These are phyloP conservation scores for Gambusia yucatana DNA, from an alignment of 2,797 vertebrate species.

Conservation along the genomic window DNA sequence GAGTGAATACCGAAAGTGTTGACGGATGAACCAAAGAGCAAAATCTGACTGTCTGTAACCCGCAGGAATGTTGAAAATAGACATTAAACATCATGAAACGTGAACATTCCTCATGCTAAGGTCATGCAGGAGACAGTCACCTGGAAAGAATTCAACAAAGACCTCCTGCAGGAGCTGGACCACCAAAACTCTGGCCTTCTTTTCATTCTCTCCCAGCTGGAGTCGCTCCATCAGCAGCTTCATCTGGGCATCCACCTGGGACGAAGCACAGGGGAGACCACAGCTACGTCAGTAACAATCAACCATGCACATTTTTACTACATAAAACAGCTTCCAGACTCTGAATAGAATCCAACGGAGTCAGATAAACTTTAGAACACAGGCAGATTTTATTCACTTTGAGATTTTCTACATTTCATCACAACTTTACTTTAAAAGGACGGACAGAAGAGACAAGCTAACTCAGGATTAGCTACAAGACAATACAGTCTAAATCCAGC, in stretches of 20 bases:
- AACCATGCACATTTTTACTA: not conserved
- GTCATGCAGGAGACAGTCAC: slow-evolving; percentile 59
- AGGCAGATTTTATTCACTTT: not conserved
- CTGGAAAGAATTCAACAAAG: slow-evolving; percentile 92
- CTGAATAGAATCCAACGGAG: not conserved
- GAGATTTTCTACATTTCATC: not conserved
- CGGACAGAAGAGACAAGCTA: not conserved
- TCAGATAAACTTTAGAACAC: not conserved
- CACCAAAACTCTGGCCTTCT: slow-evolving; percentile 82
- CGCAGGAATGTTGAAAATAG: not conserved
- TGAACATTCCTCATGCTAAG: not conserved
- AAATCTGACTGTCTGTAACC: slow-evolving; percentile 85
- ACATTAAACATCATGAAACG: not conserved
- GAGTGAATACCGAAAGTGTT: slow-evolving; percentile 89
- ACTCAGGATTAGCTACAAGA: not conserved
- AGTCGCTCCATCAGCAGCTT: slow-evolving; percentile 80
- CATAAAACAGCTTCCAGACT: not conserved
- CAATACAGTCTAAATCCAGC: too few species aligned
- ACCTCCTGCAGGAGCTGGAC: slow-evolving; percentile 90
- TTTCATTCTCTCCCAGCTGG: slow-evolving; percentile 86
- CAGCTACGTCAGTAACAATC: not conserved
- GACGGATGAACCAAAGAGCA: slow-evolving; percentile 90
- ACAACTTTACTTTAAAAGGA: not conserved
- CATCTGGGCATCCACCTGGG: slow-evolving; percentile 88
- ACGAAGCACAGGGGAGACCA: not conserved